Percentiles rank a stretch among this genome's conserved stretches.
Evolutionary conservation across 2,888 invertebrate genomes (phyloP).

Genomic region (Norana najaformis): DNA sequence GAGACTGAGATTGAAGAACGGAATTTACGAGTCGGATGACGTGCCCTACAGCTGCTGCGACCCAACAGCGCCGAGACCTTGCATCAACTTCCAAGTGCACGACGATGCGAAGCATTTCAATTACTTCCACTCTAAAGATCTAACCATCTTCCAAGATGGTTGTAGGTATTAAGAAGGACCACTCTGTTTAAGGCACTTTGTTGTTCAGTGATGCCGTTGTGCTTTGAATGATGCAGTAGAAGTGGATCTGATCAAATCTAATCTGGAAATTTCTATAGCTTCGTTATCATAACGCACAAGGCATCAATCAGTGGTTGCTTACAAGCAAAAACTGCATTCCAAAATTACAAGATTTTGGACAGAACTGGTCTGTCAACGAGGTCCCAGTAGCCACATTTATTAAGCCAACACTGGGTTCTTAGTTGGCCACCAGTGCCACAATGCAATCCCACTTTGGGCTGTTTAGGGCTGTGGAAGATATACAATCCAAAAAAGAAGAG

Average conservation of each 20-base stretch:
- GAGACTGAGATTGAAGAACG: conserved; percentile 3
- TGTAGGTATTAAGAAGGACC: conserved; percentile 21
- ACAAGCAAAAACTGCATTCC: no score
- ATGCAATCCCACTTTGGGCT: no score
- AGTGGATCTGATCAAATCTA: background rate
- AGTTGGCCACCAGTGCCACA: no score
- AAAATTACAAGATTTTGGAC: no score
- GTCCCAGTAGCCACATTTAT: no score
- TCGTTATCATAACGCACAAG: no score
- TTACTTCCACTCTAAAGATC: conserved; percentile 39
- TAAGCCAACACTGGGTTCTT: no score
- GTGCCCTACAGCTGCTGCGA: conserved; percentile 59
- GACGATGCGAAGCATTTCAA: conserved; percentile 47
- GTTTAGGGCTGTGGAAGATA: no score
- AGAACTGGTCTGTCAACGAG: no score
- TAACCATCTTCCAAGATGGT: conserved; percentile 31
- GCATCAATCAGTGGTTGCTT: no score
- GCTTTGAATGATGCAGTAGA: background rate
- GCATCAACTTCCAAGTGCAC: conserved; percentile 49
- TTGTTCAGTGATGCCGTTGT: background rate
- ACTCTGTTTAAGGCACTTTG: background rate
- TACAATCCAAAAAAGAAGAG: no score
- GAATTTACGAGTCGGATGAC: conserved; percentile 48
- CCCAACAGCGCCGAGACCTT: conserved; percentile 48
- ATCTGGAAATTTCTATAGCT: background rate